Evolutionary conservation across 1,140 invertebrate species (phyloP), one percentile per base, ranked within the genome.

Genomic region (Tigriopus japonicus): DNA sequence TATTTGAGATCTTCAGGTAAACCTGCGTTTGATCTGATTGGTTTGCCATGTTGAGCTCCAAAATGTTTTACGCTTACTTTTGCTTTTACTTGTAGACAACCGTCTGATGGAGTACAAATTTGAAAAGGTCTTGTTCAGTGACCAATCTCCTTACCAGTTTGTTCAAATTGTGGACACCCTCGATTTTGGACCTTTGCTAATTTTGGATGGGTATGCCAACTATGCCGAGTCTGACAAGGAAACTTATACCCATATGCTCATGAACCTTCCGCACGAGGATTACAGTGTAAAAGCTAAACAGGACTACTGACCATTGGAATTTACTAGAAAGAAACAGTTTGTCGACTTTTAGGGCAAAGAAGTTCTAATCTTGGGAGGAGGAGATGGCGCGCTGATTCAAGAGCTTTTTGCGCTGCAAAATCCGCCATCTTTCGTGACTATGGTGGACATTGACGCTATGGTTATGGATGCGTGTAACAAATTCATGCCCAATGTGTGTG

Each of bases 401-500:
- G 55, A 58, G n/a, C 21, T 58, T 14, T 42, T 58, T 28, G 55
- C 35, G n/a, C 6, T 28, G n/a, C 3, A 35, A 9, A 35, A 35
- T 9, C 28, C 28, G 3, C 55, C 55, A 41, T 23, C 55, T 19
- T 28, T 58, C 15, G 41, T 58, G 17, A 58, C 55, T 2, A 58
- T 58, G 55, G 21, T 58, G 15, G 55, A 58, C n/a, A 58, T 54
- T 58, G 55, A 58, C 40, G 55, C 35, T 10, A 42, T 58, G 55
- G 55, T 58, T n/a, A 58, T 58, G 55, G 55, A 58, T 58, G 55
- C 55, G 3, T 23, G 23, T 6, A 23, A 40, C 40, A 3, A 23
- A 58, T 40, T 28, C 21, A 58, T 58, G 55, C 55, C 55, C 10
- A 35, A n/a, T n/a, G 55, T 58, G 35, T 17, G 35, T 42, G 55